These are phyloP conservation scores for Muscidifurax raptorellus DNA, from an alignment of 1,140 invertebrate genomes.

Conservation along the genomic window DNA sequence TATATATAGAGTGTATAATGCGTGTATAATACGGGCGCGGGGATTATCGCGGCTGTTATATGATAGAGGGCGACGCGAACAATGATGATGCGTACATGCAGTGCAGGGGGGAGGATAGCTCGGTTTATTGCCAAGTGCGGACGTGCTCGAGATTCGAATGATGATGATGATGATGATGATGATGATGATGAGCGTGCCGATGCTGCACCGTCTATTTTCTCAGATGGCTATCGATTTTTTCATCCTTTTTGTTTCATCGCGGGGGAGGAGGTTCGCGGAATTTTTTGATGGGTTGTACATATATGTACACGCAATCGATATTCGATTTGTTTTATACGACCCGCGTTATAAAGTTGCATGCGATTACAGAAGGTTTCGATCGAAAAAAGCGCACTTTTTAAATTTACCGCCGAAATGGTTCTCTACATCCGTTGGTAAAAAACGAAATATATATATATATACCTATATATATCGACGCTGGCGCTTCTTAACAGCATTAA, in stretches of 20 bases:
- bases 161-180: not conserved
- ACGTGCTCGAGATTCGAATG: slow-evolving; percentile 13
- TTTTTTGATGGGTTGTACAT: not conserved
- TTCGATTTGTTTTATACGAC: not conserved
- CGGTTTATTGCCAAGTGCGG: not conserved
- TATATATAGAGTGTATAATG: not conserved
- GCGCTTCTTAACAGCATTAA: no score
- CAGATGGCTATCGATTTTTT: not conserved
- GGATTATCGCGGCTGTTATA: slow-evolving; percentile 22
- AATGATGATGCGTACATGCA: slow-evolving; percentile 18
- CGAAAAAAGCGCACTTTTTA: no score
- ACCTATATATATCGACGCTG: no score
- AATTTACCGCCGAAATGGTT: no score
- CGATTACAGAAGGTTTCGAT: no score
- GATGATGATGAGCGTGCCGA: not conserved
- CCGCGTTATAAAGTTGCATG: not conserved
- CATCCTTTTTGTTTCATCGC: not conserved
- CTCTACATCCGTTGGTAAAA: no score
- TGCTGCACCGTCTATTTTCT: not conserved
- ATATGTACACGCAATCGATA: not conserved
- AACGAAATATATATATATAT: no score
- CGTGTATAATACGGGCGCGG: not conserved
- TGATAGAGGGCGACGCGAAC: not conserved
- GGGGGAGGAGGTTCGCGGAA: not conserved
- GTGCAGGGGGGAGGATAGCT: not conserved